Evolutionary conservation across 2,113 vertebrate species (phyloP).

Genomic region (Merops nubicus): DNA sequence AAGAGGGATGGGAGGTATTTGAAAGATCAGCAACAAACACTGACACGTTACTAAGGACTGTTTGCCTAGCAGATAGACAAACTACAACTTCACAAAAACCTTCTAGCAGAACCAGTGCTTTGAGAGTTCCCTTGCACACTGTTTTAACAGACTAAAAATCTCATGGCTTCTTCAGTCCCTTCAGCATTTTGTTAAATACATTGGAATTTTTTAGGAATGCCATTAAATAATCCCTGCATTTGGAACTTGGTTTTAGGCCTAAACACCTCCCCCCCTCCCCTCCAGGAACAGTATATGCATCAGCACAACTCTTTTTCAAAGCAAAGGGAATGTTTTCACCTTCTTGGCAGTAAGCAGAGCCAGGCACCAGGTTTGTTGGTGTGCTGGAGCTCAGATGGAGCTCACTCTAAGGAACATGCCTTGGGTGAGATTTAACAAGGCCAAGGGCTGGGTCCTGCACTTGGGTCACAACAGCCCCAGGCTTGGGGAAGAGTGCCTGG

Average conservation of each 20-base stretch:
- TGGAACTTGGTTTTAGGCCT: not conserved
- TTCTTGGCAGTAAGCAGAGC: not conserved
- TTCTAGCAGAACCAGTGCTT: rapidly evolving
- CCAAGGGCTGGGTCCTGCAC: too few relatives aligned
- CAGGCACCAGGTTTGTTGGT: rapidly evolving
- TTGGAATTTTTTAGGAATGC: not conserved
- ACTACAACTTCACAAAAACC: not conserved
- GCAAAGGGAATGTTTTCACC: rapidly evolving
- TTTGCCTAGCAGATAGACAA: not conserved
- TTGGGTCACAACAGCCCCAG: too few relatives aligned
- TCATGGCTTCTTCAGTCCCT: not conserved
- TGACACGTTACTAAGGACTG: not conserved
- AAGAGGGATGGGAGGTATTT: not conserved
- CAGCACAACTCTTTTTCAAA: not conserved
- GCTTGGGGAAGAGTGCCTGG: too few relatives aligned
- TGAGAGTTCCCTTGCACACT: not conserved
- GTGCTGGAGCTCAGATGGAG: rapidly evolving
- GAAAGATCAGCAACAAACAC: not conserved
- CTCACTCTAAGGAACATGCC: not conserved
- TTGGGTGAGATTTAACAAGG: too few relatives aligned
- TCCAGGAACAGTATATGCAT: not conserved
- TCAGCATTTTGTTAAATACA: not conserved
- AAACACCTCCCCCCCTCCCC: too few relatives aligned
- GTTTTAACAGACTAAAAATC: not conserved
- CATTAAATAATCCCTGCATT: not conserved